Base-by-base conservation (phyloP, 1,140 invertebrate genomes). In the Druon quercuslanigerum region DNA sequence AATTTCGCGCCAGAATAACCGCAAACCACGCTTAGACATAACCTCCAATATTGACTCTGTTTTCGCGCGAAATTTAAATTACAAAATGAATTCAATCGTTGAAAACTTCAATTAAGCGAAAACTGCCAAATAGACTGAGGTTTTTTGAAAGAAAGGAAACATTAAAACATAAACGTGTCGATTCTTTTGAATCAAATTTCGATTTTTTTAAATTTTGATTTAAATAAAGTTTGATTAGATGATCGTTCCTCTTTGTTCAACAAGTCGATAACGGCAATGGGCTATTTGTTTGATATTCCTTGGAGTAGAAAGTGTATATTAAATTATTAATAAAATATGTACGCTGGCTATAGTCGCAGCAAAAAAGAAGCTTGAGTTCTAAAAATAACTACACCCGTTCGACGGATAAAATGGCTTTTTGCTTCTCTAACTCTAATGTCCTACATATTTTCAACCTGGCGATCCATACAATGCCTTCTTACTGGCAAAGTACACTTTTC, bases 211-310 rank as follows among this genome's bases (percentile, higher is more conserved):
- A n/a, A 50, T 56, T 54, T 74, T 70, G 57, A 52, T 51, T 77
- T 73, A 71, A 51, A 74, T 4, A 72, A 82, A 74, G 70, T 74
- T 50, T 71, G 51, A 76, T 78, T 81, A 78, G 70, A 73, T 50
- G 84, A 87, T 87, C 84, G 86, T 87, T 86, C 84, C 83, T 86
- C 83, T 85, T 85, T 56, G 72, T 83, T 78, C 40, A 60, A 71
- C 33, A 46, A 73, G 73, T 71, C 73, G 57, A 77, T 54, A 52
- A 74, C 60, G 77, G 73, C 77, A 76, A 78, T 71, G 66, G 79
- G 40, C 76, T 73, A 74, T 16, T 74, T 73, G 20, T 56, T 74
- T 76, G 79, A 79, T 83, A 73, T 80, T 81, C 70, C 66, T 74
- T 66, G 46, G 72, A 77, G 51, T 80, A 57, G 75, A 79, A 76